phyloP scores from a whole-genome alignment of 2,797 vertebrate genomes.

The Sternotherus odoratus region DNA sequence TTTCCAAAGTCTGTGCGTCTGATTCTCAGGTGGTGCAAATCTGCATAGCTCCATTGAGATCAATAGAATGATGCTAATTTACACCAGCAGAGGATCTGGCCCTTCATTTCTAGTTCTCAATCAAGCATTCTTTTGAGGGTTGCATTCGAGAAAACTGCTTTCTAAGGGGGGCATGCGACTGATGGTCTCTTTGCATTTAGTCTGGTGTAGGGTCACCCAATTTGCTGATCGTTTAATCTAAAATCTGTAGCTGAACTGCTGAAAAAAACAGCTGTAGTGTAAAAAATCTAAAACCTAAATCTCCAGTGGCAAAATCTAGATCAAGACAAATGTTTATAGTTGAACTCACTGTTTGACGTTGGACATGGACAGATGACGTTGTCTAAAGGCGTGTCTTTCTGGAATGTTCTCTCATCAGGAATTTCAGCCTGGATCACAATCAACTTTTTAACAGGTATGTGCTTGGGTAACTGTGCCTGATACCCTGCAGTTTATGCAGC shows the following conservation, averaged over 20 bases:
- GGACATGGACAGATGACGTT: background rate
- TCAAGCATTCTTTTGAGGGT: background rate
- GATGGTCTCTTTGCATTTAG: background rate
- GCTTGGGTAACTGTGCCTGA: background rate
- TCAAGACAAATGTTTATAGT: background rate
- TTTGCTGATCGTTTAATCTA: background rate
- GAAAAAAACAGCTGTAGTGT: background rate
- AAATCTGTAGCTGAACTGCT: background rate
- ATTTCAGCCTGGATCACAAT: constrained; percentile 96
- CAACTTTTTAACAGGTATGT: constrained; percentile 93
- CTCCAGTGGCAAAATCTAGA: background rate
- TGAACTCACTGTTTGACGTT: background rate
- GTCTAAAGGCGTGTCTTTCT: constrained; percentile 7
- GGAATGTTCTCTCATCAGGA: constrained; percentile 79
- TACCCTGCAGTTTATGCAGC: background rate
- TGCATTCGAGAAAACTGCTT: background rate
- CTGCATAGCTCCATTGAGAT: background rate
- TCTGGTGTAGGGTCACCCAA: background rate
- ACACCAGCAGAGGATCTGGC: background rate
- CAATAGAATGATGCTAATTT: background rate
- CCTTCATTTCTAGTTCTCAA: background rate
- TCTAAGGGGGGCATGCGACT: background rate
- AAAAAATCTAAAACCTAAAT: background rate
- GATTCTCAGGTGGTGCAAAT: background rate
- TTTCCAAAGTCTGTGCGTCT: background rate